A percentile compares a stretch with the other conserved stretches of the same genome.
Evolutionary conservation across 2,797 vertebrate genomes (phyloP).

Genomic region (Delichon dasypus): DNA sequence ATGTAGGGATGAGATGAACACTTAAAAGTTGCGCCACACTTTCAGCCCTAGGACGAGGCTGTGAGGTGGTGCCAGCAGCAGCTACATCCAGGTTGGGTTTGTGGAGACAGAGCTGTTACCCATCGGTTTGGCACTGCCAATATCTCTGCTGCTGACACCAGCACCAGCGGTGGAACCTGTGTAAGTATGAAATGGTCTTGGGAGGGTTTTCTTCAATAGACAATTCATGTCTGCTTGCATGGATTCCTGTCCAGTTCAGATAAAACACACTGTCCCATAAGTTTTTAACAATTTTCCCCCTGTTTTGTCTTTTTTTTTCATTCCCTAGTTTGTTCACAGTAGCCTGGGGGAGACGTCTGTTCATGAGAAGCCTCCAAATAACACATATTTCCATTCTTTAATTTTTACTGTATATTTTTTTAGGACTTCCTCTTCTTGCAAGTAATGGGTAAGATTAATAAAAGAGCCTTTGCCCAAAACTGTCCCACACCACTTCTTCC

Average conservation of each 20-base stretch:
- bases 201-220: not conserved
- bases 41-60: not conserved
- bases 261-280: not conserved
- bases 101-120: not conserved
- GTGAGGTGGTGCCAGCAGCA: not conserved
- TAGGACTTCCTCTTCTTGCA: not conserved
- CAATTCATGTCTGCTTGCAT: not conserved
- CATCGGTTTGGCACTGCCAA: accelerated
- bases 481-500: not conserved
- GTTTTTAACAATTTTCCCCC: not conserved
- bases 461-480: not conserved
- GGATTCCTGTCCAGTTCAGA: not conserved
- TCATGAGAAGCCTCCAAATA: not conserved
- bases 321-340: not conserved
- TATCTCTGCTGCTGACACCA: accelerated
- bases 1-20: accelerated
- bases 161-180: not conserved
- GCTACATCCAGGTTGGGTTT: accelerated
- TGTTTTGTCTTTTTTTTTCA: not conserved
- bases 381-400: not conserved
- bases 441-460: not conserved
- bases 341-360: not conserved
- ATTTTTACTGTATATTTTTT: not conserved
- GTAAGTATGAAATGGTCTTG: not conserved
- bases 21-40: accelerated